phyloP scores from a whole-genome alignment of 2,888 invertebrate genomes.

The Branchellion lobata region DNA sequence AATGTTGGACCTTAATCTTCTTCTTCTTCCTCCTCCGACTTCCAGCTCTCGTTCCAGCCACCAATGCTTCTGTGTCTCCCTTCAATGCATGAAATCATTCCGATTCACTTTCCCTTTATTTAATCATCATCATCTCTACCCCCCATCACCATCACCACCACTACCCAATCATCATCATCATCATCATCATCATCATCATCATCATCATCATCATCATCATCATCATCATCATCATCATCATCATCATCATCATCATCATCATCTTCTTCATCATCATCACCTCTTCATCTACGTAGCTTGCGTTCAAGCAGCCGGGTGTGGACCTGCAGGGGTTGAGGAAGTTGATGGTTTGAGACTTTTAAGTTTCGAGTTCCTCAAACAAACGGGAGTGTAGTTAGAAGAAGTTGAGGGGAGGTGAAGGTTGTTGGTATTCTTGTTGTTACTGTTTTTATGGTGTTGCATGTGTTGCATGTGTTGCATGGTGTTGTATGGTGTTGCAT shows the following conservation, averaged over 20 bases:
- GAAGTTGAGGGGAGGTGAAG: background rate
- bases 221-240: too few relatives aligned
- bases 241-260: too few relatives aligned
- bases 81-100: too few relatives aligned
- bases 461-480: too few relatives aligned
- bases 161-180: background rate
- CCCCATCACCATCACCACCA: too few relatives aligned
- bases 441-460: background rate
- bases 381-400: background rate
- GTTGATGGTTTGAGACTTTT: too few relatives aligned
- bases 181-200: conserved; percentile 1
- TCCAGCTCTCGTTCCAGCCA: background rate
- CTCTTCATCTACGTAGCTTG: conserved; percentile 54
- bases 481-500: too few relatives aligned
- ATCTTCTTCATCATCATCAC: background rate
- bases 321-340: background rate
- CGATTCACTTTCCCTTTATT: too few relatives aligned
- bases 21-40: conserved; percentile 16
- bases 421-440: background rate
- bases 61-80: background rate
- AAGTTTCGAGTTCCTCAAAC: too few relatives aligned
- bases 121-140: too few relatives aligned
- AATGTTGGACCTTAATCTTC: conserved; percentile 20
- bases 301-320: too few relatives aligned
- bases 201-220: background rate